Base-by-base conservation (phyloP, 2,113 vertebrate species). In the Lycaon pictus region DNA sequence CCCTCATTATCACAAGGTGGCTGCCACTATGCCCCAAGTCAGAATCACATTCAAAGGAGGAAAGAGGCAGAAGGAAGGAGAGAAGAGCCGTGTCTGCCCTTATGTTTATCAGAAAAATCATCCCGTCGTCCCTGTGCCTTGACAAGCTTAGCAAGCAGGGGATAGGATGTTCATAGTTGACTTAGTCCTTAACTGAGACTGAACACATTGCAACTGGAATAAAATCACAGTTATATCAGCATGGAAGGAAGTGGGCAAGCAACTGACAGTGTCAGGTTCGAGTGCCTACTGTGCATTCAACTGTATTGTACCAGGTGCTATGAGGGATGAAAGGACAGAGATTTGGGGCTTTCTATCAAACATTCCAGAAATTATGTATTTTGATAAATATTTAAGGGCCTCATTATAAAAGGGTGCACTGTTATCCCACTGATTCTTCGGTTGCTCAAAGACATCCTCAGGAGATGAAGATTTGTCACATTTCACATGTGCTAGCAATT, bases 341-440 rank as follows among this genome's bases (percentile, higher is more conserved):
- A 65, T 22, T 29, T 84, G 58, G 17, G 29, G 20, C 5, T 87
- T 84, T 92, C 74, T 53, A 43, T 62, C n/a, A 95, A 23, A 88
- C 25, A 35, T 88, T 69, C 22, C 32, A 94, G 88, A 96, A 91
- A 82, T 87, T 84, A 53, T 51, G 5, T 88, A 83, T 95, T 69
- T 20, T 19, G 77, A 71, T 79, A 93, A 76, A 69, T n/a, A 55
- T n/a, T 95, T 93, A 88, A 94, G 43, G 23, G 37, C n/a, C 4
- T 82, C 72, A 72, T 12, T 13, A 1, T 74, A 65, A 67, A 92
- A 92, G 43, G 71, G 32, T 80, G 16, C 53, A 72, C 22, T 55
- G 62, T 88, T 88, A 74, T 90, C 43, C 27, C n/a, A 56, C 10
- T 48, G n/a, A 79, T 58, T 23, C 67, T 94, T 67, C 81, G 81